phyloP scores from a whole-genome alignment of 2,113 vertebrate genomes.

The Lasiurus cinereus region DNA sequence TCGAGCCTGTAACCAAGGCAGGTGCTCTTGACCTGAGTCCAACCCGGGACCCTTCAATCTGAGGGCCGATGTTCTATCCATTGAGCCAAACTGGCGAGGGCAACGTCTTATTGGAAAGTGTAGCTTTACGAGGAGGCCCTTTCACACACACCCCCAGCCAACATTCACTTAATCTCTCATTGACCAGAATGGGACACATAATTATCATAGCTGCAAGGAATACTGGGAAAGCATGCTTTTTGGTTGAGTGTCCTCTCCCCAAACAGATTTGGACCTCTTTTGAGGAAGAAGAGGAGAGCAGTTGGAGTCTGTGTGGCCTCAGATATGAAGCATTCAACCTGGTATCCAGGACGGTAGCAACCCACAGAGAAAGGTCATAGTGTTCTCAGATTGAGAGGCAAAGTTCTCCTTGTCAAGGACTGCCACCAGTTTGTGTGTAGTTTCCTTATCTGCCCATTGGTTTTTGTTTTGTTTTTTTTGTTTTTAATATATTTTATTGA shows the following conservation, averaged over 20 bases:
- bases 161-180: neutral
- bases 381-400: neutral
- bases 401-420: neutral
- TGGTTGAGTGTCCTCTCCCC: neutral
- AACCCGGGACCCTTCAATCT: too few species aligned
- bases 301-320: neutral
- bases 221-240: neutral
- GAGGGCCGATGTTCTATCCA: too few species aligned
- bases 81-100: too few species aligned
- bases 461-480: too few species aligned
- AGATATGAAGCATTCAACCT: neutral
- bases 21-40: too few species aligned
- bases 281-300: neutral
- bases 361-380: neutral
- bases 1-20: too few species aligned
- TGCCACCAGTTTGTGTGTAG: neutral
- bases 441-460: neutral
- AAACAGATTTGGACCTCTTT: neutral
- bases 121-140: neutral
- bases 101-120: neutral
- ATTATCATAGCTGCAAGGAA: slow-evolving; percentile 10
- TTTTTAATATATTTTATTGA: too few species aligned
- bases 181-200: neutral
- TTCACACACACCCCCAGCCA: neutral
- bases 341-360: neutral